phyloP scores from a whole-genome alignment of 2,113 vertebrate species.

The Ranitomeya variabilis region DNA sequence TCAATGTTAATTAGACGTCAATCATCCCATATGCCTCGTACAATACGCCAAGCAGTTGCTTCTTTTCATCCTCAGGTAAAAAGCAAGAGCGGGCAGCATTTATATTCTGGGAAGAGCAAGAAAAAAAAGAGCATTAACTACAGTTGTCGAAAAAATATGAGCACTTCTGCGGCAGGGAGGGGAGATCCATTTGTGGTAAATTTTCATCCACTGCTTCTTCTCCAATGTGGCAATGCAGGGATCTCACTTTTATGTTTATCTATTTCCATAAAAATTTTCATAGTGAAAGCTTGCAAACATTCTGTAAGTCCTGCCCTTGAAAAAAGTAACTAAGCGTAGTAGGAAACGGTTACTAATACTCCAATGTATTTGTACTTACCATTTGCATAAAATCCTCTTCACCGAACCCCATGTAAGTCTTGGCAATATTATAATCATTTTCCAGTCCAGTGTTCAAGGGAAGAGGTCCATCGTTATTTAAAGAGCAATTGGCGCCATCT shows the following conservation, averaged over 20 bases:
- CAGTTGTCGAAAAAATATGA: background rate
- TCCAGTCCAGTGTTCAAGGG: slow-evolving; percentile 85
- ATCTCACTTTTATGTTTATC: too few species aligned
- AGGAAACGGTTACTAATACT: background rate
- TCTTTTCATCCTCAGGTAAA: slow-evolving; percentile 84
- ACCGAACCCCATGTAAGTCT: slow-evolving; percentile 82
- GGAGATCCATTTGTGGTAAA: too few species aligned
- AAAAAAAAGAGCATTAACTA: background rate
- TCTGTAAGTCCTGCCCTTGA: too few species aligned
- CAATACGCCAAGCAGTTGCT: slow-evolving; percentile 76
- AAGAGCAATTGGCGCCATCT: slow-evolving; percentile 87
- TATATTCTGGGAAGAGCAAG: slow-evolving; percentile 80
- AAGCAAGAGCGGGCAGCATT: slow-evolving; percentile 86
- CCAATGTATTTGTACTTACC: slow-evolving; percentile 71
- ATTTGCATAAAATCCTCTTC: slow-evolving; percentile 88
- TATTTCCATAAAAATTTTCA: too few species aligned
- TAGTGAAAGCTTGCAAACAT: too few species aligned
- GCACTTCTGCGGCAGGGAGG: too few species aligned
- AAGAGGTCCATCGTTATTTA: slow-evolving; percentile 90
- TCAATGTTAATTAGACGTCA: background rate
- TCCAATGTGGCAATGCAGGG: too few species aligned
- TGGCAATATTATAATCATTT: slow-evolving; percentile 78
- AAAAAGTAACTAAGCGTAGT: too few species aligned
- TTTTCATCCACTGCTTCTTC: too few species aligned
- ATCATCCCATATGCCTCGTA: slow-evolving; percentile 78